Evolutionary conservation across 2,888 invertebrate species (phyloP).

Genomic region (Agonum fuliginosum): DNA sequence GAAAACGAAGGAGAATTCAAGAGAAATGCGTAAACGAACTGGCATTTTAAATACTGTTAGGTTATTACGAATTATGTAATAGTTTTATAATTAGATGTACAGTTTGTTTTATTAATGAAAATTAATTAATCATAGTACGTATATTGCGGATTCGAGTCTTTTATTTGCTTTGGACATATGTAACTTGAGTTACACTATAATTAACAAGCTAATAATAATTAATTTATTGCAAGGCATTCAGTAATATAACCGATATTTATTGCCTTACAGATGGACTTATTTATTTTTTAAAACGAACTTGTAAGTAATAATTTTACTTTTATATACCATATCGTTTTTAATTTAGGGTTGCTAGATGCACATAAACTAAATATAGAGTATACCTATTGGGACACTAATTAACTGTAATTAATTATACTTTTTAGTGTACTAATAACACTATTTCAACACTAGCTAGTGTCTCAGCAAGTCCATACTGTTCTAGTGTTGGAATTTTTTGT

Average conservation of each 20-base stretch:
- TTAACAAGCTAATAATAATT: slow-evolving; percentile 32
- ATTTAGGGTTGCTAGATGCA: too few species aligned
- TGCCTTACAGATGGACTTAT: not conserved
- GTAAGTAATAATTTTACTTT: too few species aligned
- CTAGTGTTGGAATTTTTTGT: too few species aligned
- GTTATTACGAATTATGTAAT: not conserved
- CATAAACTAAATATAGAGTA: too few species aligned
- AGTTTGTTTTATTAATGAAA: slow-evolving; percentile 44
- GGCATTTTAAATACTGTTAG: slow-evolving; percentile 24
- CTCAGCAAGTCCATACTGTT: too few species aligned
- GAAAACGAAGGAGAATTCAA: not conserved
- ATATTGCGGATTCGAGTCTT: not conserved
- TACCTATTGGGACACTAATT: too few species aligned
- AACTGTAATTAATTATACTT: too few species aligned
- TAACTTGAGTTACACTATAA: slow-evolving; percentile 11
- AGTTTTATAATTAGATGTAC: slow-evolving; percentile 3
- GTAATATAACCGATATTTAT: not conserved
- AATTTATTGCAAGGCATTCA: not conserved
- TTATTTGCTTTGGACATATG: slow-evolving; percentile 20
- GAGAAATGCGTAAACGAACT: not conserved
- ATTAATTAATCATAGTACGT: not conserved
- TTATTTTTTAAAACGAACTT: too few species aligned
- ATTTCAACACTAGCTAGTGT: too few species aligned
- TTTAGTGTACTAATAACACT: too few species aligned
- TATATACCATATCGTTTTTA: too few species aligned